Evolutionary conservation across 2,888 invertebrate genomes (phyloP), one percentile per base, ranked within the genome.

Genomic region (Tribolium freemani): DNA sequence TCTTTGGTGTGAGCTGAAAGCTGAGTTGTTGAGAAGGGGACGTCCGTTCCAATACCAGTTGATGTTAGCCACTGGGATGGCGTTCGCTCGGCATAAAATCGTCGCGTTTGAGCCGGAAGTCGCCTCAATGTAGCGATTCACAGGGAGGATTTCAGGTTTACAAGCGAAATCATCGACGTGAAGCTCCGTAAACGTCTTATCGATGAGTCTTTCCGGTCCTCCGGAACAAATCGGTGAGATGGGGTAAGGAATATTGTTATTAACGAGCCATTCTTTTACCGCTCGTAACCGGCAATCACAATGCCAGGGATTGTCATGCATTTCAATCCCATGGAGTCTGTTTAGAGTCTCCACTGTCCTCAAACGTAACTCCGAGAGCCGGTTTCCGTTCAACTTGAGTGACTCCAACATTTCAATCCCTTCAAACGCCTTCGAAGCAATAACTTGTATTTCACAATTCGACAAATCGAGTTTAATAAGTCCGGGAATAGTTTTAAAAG

Each of bases 41-140:
- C 93, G 90, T 0, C 95, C 95, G 82, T 94, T 94, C 93, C 94
- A 94, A 83, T 93, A 94, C 96, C 96, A 96, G 81, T 92, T 93
- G 72, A 96, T 91, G 76, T 89, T 90, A 0, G 96, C 93, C 53
- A 93, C 90, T 0, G 96, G 96, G 64, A 94, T 89, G 0, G 95
- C 94, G 79, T 94, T 93, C 1, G 95, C 93, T 58, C 92, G 89
- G 83, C 97, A 97, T 2, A 91, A 89, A 60, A 97, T 90, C 6
- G 96, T 95, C 6, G 95, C 94, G 84, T 97, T 97, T 80, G 94
- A 93, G 0, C 95, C 96, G 73, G 93, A 91, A 2, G 90, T 90
- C 0, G 94, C 93, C 83, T 94, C 93, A 44, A 95, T 91, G 80
- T 93, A 92, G 68, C 94, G 90, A 77, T 91, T 93, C 46, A 92